Conservation (phyloP, 1,140 invertebrate genomes). For the Sycophaga agraensis region DNA sequence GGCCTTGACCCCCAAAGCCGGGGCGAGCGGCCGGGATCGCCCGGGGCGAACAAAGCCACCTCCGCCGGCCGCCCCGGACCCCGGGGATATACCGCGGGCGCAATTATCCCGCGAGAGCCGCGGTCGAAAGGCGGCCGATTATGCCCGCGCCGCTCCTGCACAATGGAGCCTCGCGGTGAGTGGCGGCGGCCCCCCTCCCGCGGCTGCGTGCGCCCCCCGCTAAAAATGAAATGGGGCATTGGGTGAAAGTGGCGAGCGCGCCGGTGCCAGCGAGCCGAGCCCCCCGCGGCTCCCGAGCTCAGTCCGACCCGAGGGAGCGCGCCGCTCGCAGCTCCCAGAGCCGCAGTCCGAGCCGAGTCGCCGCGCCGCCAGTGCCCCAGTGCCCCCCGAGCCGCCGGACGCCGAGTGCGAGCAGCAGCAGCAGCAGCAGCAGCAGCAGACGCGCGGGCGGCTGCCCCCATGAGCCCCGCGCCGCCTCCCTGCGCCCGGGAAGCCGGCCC, state of each 20-base stretch:
- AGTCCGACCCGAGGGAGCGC: constrained; percentile 30
- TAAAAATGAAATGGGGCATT: constrained; percentile 60
- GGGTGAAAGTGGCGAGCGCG: constrained; percentile 51
- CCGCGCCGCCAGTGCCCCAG: neutral
- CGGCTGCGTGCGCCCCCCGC: neutral
- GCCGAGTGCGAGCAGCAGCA: too few species aligned
- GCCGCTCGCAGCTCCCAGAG: too few species aligned
- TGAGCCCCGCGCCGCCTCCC: too few species aligned
- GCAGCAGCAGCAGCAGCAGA: too few species aligned
- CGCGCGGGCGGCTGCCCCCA: too few species aligned
- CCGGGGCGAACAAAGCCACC: constrained; percentile 3
- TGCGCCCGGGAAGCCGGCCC: too few species aligned
- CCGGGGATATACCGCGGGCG: constrained; percentile 3
- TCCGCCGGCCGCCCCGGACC: neutral
- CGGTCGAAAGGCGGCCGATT: constrained; percentile 20
- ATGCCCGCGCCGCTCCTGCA: neutral
- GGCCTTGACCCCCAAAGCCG: too few species aligned
- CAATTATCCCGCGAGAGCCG: too few species aligned
- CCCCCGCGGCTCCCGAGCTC: constrained; percentile 43
- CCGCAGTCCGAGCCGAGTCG: neutral
- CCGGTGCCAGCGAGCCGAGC: constrained; percentile 3
- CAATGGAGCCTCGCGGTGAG: too few species aligned
- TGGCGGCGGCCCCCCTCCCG: neutral
- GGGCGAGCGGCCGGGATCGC: too few species aligned
- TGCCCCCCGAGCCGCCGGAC: neutral